Evolutionary conservation across 1,140 invertebrate species (phyloP).

Genomic region (Mesaphorura yosii): DNA sequence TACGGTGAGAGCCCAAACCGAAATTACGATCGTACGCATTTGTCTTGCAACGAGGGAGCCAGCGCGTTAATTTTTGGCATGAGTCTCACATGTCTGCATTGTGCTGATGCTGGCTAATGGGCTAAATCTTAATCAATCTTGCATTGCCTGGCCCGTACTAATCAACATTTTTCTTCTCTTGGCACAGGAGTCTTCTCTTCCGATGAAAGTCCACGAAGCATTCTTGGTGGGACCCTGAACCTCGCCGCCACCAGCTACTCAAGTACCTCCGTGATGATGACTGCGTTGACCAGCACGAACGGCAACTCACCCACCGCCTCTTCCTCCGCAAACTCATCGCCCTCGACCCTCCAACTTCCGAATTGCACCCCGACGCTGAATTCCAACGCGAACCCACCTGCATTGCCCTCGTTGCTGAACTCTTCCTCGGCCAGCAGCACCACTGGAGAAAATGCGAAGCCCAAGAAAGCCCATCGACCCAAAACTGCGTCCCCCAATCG

Average conservation of each 20-base stretch:
- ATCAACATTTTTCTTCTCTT: slow-evolving; percentile 3
- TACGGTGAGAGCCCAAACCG: too few species aligned
- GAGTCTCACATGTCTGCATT: too few species aligned
- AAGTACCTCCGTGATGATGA: not conserved
- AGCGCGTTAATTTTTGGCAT: too few species aligned
- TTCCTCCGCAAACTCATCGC: not conserved
- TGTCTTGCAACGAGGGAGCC: too few species aligned
- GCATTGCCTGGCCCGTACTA: too few species aligned
- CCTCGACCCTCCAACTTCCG: not conserved
- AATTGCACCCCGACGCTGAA: slow-evolving; percentile 2
- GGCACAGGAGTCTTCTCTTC: slow-evolving; percentile 14
- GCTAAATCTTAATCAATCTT: too few species aligned
- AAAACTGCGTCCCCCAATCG: slow-evolving; percentile 64
- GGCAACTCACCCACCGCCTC: not conserved
- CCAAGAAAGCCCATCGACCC: slow-evolving; percentile 56
- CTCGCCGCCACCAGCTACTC: not conserved
- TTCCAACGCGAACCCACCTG: not conserved
- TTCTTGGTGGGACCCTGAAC: slow-evolving; percentile 5
- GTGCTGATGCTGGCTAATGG: too few species aligned
- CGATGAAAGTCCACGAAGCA: slow-evolving; percentile 7
- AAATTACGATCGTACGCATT: too few species aligned
- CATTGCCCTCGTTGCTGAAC: not conserved
- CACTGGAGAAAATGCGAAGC: slow-evolving; percentile 35
- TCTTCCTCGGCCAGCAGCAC: slow-evolving; percentile 23
- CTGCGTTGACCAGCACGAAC: not conserved